Conservation (phyloP, 2,797 vertebrate genomes). For the Enteromius unitaeniatus region DNA sequence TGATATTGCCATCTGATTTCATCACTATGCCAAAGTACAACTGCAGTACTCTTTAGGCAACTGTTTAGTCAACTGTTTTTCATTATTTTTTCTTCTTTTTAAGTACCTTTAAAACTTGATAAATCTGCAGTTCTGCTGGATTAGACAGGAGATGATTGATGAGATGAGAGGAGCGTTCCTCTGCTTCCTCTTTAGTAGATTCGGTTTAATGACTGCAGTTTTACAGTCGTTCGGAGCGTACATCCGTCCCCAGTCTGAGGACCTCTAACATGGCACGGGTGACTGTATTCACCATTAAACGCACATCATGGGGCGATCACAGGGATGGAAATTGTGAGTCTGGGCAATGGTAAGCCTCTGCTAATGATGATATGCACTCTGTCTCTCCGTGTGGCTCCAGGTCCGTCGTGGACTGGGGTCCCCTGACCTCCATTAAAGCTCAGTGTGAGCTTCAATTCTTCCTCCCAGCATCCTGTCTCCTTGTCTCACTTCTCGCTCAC, state of each 20-base stretch:
- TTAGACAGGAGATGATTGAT: slow-evolving; percentile 20
- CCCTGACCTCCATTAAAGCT: slow-evolving; percentile 51
- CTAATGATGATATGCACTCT: slow-evolving; percentile 42
- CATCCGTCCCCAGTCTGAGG: slow-evolving; percentile 42
- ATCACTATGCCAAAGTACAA: slow-evolving; percentile 3
- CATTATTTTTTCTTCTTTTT: neutral
- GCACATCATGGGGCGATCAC: slow-evolving; percentile 41
- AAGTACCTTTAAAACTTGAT: neutral
- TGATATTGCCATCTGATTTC: slow-evolving; percentile 6
- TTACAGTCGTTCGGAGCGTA: slow-evolving; percentile 5
- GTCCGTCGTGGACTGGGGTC: slow-evolving; percentile 28
- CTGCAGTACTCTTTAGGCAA: neutral
- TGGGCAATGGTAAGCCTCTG: slow-evolving; percentile 24
- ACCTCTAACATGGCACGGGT: slow-evolving; percentile 35
- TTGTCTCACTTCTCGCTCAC: slow-evolving; percentile 25
- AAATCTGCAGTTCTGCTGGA: slow-evolving; percentile 4
- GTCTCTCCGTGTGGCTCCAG: slow-evolving; percentile 19
- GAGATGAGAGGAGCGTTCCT: slow-evolving; percentile 20
- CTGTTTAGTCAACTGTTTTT: neutral
- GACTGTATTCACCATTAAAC: slow-evolving; percentile 44
- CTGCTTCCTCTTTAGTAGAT: slow-evolving; percentile 17
- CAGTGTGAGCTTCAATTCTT: slow-evolving; percentile 32
- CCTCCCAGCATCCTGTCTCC: slow-evolving; percentile 23
- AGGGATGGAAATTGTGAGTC: slow-evolving; percentile 31
- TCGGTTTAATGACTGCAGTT: slow-evolving; percentile 30